Base-by-base conservation (phyloP, 2,888 invertebrate genomes). In the Pristionchus maxplancki region DNA sequence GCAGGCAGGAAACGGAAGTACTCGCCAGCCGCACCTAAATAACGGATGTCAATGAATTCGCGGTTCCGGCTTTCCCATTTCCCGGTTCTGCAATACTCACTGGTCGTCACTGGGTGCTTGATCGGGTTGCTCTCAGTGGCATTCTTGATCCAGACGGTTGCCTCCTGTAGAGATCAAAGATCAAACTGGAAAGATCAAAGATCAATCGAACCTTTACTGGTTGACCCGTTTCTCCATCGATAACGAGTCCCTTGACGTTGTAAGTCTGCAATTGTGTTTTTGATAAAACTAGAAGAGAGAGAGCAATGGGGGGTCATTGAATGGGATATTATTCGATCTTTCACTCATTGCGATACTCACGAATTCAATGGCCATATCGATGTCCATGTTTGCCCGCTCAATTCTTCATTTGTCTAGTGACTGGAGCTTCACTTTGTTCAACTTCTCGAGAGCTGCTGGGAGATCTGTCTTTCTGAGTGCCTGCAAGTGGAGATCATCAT, bases 61-160 rank as follows among this genome's bases (percentile, higher is more conserved):
- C 34, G n/a, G 28, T 6, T 28, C 28, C 13, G 17, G 31, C 0
- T 37, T 1, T n/a, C 13, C 24, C 20, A 84, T 37, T 53, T 84
- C 34, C 34, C 50, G 40, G 83, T n/a, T 40, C 37, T 48, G 11
- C 62, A 62, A 1, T 62, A 34, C 91, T 90, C 81, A 92, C 97
- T 97, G 92, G 97, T 96, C 50, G 97, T 97, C 83, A 97, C 96
- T 92, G 97, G 97, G 94, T 97, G 97, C 91, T 95, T 94, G 92
- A 96, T 95, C 62, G 93, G 92, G 13, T 96, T 95, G 90, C 97
- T 96, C 92, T 96, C 96, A 8, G 95, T 95, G 85, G 97, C 96
- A 94, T 97, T 97, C 90, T 96, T 96, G 1, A 97, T 96, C 89
- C 97, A 97, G 91, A 97, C 96, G 5, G 96, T 95, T 5, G 97